Conservation (phyloP, 1,140 invertebrate species). For the Dreissena polymorpha region DNA sequence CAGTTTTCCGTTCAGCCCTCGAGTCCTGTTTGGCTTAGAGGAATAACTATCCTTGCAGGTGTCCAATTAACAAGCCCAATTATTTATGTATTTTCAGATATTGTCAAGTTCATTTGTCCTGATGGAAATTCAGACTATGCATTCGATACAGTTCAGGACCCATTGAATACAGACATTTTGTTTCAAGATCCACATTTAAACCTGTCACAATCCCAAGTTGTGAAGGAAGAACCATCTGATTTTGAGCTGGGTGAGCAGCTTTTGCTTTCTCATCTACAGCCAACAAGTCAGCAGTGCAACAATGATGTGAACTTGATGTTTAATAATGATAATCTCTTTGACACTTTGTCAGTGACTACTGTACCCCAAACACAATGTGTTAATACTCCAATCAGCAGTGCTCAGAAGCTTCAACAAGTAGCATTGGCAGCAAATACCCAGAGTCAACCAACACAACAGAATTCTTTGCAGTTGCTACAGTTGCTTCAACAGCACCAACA, state of each 20-base stretch:
- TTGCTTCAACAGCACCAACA: slow-evolving; percentile 57
- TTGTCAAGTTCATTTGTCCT: slow-evolving; percentile 71
- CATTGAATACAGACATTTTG: slow-evolving; percentile 19
- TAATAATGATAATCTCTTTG: slow-evolving; percentile 26
- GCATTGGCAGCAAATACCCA: slow-evolving; percentile 46
- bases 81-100: slow-evolving; percentile 63
- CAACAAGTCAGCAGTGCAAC: slow-evolving; percentile 30
- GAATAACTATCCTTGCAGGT: too few species aligned
- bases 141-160: slow-evolving; percentile 55
- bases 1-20: too few species aligned
- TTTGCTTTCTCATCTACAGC: slow-evolving; percentile 49
- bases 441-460: slow-evolving; percentile 58
- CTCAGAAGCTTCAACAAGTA: slow-evolving; percentile 63
- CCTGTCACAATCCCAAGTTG: slow-evolving; percentile 19
- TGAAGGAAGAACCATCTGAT: slow-evolving; percentile 66
- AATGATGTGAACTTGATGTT: background rate
- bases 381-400: slow-evolving; percentile 39
- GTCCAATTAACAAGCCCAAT: background rate
- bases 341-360: slow-evolving; percentile 43
- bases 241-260: slow-evolving; percentile 55
- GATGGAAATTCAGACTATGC: slow-evolving; percentile 59
- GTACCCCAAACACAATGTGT: background rate
- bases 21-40: too few species aligned
- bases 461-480: slow-evolving; percentile 62
- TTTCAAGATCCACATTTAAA: slow-evolving; percentile 44